phyloP scores from a whole-genome alignment of 2,797 vertebrate species.

The Catostomus latipinnis region DNA sequence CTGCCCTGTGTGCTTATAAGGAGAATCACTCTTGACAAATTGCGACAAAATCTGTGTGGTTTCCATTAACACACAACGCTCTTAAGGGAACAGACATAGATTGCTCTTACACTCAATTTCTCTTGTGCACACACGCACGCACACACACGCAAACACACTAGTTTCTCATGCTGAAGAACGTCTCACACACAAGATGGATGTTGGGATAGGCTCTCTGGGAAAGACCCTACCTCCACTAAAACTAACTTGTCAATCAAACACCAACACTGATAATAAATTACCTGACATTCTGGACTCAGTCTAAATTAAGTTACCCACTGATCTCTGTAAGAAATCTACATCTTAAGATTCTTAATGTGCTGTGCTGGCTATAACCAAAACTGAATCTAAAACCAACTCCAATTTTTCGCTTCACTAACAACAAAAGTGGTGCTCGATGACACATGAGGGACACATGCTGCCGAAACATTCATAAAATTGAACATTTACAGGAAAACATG shows the following conservation, averaged over 20 bases:
- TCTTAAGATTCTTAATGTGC: no score
- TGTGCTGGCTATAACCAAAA: neutral
- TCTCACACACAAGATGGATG: conserved; percentile 52
- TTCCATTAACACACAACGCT: conserved; percentile 39
- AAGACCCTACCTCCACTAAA: conserved; percentile 23
- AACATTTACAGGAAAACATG: neutral
- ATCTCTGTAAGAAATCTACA: no score
- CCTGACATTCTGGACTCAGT: neutral
- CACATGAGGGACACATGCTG: neutral
- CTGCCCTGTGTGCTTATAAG: conserved; percentile 6
- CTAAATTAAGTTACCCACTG: no score
- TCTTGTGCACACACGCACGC: neutral
- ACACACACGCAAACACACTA: conserved; percentile 1
- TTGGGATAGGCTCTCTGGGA: conserved; percentile 27
- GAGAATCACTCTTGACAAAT: conserved; percentile 10
- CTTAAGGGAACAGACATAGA: conserved; percentile 22
- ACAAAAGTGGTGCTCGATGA: neutral
- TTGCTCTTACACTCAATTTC: conserved; percentile 1
- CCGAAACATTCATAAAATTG: neutral
- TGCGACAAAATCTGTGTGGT: conserved; percentile 42
- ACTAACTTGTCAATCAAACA: conserved; percentile 51
- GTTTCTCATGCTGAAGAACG: conserved; percentile 55
- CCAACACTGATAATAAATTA: neutral
- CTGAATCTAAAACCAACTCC: neutral
- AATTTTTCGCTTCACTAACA: conserved; percentile 3